These are phyloP conservation scores for Coecobrya sp. DNA, from an alignment of 2,888 invertebrate species.

Conservation along the genomic window DNA sequence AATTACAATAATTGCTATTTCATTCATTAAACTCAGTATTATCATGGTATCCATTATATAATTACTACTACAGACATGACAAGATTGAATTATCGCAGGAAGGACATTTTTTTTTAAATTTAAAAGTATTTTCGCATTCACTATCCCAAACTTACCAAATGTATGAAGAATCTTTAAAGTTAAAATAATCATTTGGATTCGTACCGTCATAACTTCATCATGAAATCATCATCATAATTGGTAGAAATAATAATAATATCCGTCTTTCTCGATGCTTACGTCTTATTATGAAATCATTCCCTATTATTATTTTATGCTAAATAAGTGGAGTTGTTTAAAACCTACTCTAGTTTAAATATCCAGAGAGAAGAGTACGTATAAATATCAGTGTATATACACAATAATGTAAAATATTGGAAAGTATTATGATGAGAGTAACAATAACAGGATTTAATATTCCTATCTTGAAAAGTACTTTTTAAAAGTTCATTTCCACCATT, in stretches of 20 bases:
- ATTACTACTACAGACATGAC: neutral
- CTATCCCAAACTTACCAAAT: neutral
- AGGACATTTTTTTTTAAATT: neutral
- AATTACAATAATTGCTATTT: neutral
- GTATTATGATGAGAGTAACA: neutral
- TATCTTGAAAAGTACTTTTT: neutral
- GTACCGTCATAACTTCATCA: neutral
- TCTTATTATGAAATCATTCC: neutral
- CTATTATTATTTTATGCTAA: neutral
- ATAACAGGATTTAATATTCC: too few relatives aligned
- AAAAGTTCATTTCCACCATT: slow-evolving; percentile 10
- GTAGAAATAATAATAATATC: slow-evolving; percentile 19
- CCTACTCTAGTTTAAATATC: neutral
- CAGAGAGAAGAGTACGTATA: neutral
- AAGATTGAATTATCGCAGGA: neutral
- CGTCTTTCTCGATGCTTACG: neutral
- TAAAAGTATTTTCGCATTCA: neutral
- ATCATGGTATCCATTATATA: neutral
- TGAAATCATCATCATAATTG: neutral
- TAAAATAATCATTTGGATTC: too few relatives aligned
- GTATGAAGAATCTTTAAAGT: neutral
- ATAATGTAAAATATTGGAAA: slow-evolving; percentile 43
- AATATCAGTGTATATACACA: slow-evolving; percentile 11
- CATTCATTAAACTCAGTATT: too few relatives aligned
- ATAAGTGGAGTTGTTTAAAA: neutral